Evolutionary conservation across 2,888 invertebrate genomes (phyloP).

Genomic region (Rhingia campestris): DNA sequence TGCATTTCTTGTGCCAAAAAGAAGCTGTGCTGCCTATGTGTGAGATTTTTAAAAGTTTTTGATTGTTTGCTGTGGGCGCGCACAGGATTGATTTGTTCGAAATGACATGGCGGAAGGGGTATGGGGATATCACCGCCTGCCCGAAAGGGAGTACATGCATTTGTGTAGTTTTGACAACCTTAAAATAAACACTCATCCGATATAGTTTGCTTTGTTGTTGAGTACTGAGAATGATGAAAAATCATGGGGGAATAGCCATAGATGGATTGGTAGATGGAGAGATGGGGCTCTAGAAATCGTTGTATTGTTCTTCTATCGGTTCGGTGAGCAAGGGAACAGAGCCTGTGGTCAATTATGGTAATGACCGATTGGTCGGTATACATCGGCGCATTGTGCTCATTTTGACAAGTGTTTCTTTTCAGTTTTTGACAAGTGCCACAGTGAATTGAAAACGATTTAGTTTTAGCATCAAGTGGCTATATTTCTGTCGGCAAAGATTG

Average conservation of each 20-base stretch:
- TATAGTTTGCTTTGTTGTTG: slow-evolving; percentile 27
- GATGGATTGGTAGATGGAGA: slow-evolving; percentile 55
- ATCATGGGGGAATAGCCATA: slow-evolving; percentile 55
- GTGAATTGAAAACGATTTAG: neutral
- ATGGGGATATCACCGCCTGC: slow-evolving; percentile 3
- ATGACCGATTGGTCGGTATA: slow-evolving; percentile 39
- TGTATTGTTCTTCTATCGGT: slow-evolving; percentile 50
- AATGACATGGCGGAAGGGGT: neutral
- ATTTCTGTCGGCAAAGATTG: slow-evolving; percentile 10
- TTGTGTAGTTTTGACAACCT: slow-evolving; percentile 55
- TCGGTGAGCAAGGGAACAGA: slow-evolving; percentile 27
- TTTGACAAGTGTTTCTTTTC: slow-evolving; percentile 11
- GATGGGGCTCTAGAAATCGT: slow-evolving; percentile 2
- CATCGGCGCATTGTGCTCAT: slow-evolving; percentile 48
- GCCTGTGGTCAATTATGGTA: slow-evolving; percentile 69
- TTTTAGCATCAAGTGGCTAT: slow-evolving; percentile 3
- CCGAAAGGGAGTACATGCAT: slow-evolving; percentile 38
- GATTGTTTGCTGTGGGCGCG: slow-evolving; percentile 54
- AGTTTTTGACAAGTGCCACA: neutral
- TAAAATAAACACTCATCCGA: slow-evolving; percentile 69
- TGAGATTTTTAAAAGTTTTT: slow-evolving; percentile 24
- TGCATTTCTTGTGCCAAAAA: slow-evolving; percentile 59
- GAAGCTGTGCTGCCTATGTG: slow-evolving; percentile 3
- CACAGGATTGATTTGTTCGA: slow-evolving; percentile 61
- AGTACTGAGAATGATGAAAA: slow-evolving; percentile 34